Conservation (phyloP, 2,797 vertebrate species). For the Erpetoichthys calabaricus region DNA sequence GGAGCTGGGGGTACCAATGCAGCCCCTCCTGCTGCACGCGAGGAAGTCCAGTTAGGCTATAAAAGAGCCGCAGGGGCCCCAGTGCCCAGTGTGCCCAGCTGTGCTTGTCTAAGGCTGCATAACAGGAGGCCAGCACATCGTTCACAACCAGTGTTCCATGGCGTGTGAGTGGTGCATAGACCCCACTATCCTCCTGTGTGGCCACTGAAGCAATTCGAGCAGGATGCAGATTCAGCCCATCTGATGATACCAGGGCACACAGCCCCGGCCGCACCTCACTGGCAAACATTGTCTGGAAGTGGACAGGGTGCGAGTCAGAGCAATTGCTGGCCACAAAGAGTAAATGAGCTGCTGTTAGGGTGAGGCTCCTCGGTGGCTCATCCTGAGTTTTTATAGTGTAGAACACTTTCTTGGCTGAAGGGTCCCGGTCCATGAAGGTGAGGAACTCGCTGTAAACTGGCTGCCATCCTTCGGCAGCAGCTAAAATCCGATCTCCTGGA, state of each 20-base stretch:
- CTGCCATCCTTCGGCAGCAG: constrained; percentile 54
- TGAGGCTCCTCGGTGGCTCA: constrained; percentile 53
- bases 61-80: constrained; percentile 70
- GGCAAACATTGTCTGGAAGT: constrained; percentile 66
- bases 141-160: constrained; percentile 82
- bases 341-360: constrained; percentile 78
- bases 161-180: constrained; percentile 74
- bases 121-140: constrained; percentile 77
- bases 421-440: constrained; percentile 72
- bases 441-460: constrained; percentile 77
- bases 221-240: constrained; percentile 30
- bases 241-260: constrained; percentile 55
- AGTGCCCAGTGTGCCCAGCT: constrained; percentile 72
- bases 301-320: constrained; percentile 27
- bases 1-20: constrained; percentile 81
- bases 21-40: constrained; percentile 55
- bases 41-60: constrained; percentile 43
- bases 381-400: constrained; percentile 59
- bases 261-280: constrained; percentile 70
- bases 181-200: constrained; percentile 45
- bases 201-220: constrained; percentile 54
- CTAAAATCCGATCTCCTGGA: constrained; percentile 71
- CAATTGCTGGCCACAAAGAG: constrained; percentile 62
- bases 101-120: constrained; percentile 71
- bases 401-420: constrained; percentile 51